Evolutionary conservation across 2,113 vertebrate genomes (phyloP).

Genomic region (Lycocorax pyrrhopterus): DNA sequence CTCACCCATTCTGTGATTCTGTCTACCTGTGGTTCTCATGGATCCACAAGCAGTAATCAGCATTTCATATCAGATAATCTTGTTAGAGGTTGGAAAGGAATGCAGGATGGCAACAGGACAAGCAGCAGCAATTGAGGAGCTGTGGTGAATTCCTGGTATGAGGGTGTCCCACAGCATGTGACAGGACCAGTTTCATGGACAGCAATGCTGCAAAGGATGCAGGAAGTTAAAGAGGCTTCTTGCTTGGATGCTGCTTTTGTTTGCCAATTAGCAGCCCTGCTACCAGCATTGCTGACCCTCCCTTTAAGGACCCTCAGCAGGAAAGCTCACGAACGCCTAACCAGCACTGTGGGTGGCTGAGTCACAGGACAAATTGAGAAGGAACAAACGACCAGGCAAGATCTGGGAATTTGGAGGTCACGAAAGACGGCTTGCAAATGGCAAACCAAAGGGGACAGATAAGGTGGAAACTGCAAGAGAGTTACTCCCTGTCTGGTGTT

Average conservation of each 20-base stretch:
- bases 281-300: background rate
- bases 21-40: background rate
- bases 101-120: background rate
- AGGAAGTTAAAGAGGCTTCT: background rate
- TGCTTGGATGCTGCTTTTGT: background rate
- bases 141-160: background rate
- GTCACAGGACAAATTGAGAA: background rate
- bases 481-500: background rate
- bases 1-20: background rate
- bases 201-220: background rate
- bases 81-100: background rate
- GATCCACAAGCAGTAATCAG: background rate
- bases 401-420: background rate
- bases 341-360: fast-evolving
- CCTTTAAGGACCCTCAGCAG: background rate
- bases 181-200: background rate
- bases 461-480: background rate
- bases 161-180: background rate
- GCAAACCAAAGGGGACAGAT: background rate
- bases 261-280: background rate
- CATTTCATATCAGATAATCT: background rate
- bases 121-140: background rate
- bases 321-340: background rate
- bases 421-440: fast-evolving
- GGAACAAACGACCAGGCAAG: background rate